Evolutionary conservation across 2,888 invertebrate genomes (phyloP).

Genomic region (Pristionchus japonicus): DNA sequence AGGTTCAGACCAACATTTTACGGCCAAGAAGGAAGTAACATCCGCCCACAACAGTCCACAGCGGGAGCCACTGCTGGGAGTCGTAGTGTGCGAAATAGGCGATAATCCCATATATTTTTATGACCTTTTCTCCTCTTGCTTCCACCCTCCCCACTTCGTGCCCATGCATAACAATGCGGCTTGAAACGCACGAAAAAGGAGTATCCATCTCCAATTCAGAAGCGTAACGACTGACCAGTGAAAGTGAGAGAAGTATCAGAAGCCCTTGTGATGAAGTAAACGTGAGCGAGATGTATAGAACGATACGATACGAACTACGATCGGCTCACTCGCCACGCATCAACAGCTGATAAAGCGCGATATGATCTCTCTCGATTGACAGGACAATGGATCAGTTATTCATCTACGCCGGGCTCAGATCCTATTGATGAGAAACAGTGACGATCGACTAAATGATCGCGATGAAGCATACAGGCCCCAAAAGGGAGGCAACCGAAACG

Average conservation of each 20-base stretch:
- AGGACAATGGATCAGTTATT: background rate
- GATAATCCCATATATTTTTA: conserved; percentile 25
- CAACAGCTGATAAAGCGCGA: background rate
- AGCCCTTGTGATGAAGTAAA: too few species aligned
- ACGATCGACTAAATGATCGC: too few species aligned
- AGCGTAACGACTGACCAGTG: too few species aligned
- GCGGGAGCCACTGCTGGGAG: too few species aligned
- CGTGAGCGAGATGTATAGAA: background rate
- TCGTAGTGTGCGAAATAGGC: background rate
- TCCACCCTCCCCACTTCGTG: background rate
- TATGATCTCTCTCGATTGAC: background rate
- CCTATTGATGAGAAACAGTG: too few species aligned
- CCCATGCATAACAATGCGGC: background rate
- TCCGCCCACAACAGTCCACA: background rate
- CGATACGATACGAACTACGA: background rate
- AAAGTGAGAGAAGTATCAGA: too few species aligned
- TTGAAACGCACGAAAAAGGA: background rate
- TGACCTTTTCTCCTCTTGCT: background rate
- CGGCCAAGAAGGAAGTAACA: background rate
- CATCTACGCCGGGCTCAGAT: too few species aligned
- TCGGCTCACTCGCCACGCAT: background rate
- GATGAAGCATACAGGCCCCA: too few species aligned
- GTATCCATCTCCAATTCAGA: too few species aligned
- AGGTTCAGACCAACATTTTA: too few species aligned
- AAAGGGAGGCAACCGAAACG: too few species aligned